A percentile compares a stretch with the other conserved stretches of the same genome.
These are phyloP conservation scores for Atherinosoma microstoma DNA, from an alignment of 2,797 vertebrate genomes.

Conservation along the genomic window DNA sequence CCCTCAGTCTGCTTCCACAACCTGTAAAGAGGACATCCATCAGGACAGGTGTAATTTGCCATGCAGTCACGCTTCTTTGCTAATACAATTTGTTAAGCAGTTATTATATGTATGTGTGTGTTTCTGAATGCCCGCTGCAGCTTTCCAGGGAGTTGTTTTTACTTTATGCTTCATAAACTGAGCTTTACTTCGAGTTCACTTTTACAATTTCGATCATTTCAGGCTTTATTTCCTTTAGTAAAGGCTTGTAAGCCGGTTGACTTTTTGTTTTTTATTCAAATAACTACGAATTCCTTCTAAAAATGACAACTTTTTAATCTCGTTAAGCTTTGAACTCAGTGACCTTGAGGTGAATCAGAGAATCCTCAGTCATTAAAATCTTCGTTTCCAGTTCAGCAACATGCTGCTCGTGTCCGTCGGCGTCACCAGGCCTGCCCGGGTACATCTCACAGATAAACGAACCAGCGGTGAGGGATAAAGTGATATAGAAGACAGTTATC, in stretches of 20 bases:
- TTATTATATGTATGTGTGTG: conserved; percentile 47
- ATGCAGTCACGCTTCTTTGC: conserved; percentile 64
- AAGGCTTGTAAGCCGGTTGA: not conserved
- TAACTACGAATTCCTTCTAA: conserved; percentile 47
- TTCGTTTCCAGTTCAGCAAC: conserved; percentile 44
- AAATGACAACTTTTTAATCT: conserved; percentile 46
- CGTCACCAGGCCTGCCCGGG: too few species aligned
- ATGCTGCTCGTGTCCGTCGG: not conserved
- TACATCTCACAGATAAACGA: too few species aligned
- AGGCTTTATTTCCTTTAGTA: not conserved
- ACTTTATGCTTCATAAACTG: not conserved
- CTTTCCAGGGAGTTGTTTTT: conserved; percentile 26
- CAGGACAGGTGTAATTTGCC: conserved; percentile 67
- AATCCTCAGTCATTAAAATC: conserved; percentile 68
- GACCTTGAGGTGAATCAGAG: conserved; percentile 74
- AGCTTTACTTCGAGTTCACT: not conserved
- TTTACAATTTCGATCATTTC: not conserved
- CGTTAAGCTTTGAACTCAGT: conserved; percentile 39
- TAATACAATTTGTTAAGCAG: conserved; percentile 74
- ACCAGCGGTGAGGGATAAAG: too few species aligned
- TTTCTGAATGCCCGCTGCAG: conserved; percentile 5
- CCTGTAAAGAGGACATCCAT: conserved; percentile 65
- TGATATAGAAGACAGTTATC: too few species aligned
- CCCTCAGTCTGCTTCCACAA: conserved; percentile 47
- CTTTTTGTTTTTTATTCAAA: not conserved